Evolutionary conservation across 2,113 vertebrate species (phyloP), one percentile per base, ranked within the genome.

Genomic region (Nothobranchius furzeri): DNA sequence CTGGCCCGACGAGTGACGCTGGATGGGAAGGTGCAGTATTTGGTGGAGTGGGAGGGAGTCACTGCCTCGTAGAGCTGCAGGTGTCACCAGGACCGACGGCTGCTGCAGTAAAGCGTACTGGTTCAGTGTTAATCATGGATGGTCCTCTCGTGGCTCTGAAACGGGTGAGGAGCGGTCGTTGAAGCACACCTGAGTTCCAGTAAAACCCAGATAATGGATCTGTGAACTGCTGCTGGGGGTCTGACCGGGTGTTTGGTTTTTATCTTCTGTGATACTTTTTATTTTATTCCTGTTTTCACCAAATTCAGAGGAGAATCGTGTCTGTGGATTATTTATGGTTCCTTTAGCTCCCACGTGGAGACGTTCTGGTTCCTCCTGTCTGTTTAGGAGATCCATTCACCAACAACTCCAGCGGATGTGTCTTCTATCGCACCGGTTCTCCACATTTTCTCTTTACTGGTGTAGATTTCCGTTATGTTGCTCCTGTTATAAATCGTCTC

Each of bases 31-130:
- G 96, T 99, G 91, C 95, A 99, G 96, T 99, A 98, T 84, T 94
- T 99, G 82, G 95, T 99, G 88, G 96, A 99, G 79, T 99, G 96
- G 97, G 97, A 98, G 92, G 97, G 97, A 82, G 96, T 98, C 73
- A 98, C 97, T 75, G 96, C 97, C 48, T 99, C 97, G 64, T 99
- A 96, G 95, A 89, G 90, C 67, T 85, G 81, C 86, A 1, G 6
- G 49, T 12, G 12, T 15, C 24, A 6, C 24, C 53, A 30, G 30
- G 30, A 20, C 20, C 20, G 20, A 20, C 20, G 20, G 58, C 56
- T 72, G 43, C 72, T 37, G 74, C 69, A 85, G 63, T 61, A 76
- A 82, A 78, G 71, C 59, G 74, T 79, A 50, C 64, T 68, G 68
- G 74, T 80, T 76, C 56, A 71, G 49, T 72, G 6, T 3, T 40